Evolutionary conservation across 2,113 vertebrate species (phyloP), one percentile per base, ranked within the genome.

Genomic region (Trichechus manatus): DNA sequence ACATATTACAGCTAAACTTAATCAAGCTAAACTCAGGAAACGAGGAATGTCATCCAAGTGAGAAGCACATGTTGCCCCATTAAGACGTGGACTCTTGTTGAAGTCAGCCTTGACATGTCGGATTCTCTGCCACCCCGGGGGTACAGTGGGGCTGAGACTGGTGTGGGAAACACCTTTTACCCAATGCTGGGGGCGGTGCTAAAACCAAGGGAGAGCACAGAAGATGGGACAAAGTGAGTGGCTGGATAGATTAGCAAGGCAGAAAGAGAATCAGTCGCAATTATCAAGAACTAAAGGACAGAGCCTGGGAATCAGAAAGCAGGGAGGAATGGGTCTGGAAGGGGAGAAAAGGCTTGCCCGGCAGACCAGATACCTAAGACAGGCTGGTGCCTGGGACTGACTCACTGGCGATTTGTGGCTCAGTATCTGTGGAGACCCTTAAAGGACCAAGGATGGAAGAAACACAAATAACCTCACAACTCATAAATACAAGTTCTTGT

Each of bases 31-130:
- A 88, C n/a, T 79, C 22, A 74, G 81, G 50, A 74, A 68, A 53
- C 0, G 8, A 19, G 27, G 25, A 59, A 29, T 22, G 53, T 7
- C 64, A 36, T 27, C 6, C 13, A 56, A 64, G 27, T n/a, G 9
- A 29, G 42, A 75, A 88, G 78, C 22, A 27, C 42, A n/a, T 11
- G 17, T 3, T 22, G 81, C 59, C 64, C 15, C 31, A 6, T n/a
- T 6, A 19, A 63, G 9, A 39, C 2, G 1, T 2, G 8, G 63
- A 59, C 6, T 77, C 22, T 70, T 15, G 9, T n/a, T 27, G 19
- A 0, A 47, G 15, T 15, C 14, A 36, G 47, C 11, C 91, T n/a
- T 1, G 0, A 13, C 33, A 0, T 11, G 14, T 29, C 13, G 4
- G 27, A 61, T 22, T 66, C 33, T 84, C 78, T 9, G 5, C 3